phyloP scores from a whole-genome alignment of 2,797 vertebrate genomes.

The Phylloscopus collybita region DNA sequence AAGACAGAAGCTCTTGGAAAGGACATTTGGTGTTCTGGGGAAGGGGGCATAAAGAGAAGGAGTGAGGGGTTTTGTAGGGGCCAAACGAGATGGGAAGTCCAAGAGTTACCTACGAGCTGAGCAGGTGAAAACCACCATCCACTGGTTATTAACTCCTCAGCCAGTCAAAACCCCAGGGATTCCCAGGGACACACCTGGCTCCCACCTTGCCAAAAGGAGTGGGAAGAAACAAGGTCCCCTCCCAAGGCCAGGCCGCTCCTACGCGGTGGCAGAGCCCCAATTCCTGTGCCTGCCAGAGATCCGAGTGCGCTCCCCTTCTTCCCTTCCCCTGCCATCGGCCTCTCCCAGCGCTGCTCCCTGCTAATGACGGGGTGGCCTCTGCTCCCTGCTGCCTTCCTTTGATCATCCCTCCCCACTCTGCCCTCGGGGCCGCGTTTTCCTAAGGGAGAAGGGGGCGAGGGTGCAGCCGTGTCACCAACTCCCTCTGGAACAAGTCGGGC shows the following conservation, averaged over 20 bases:
- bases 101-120: neutral
- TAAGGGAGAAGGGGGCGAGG: slow-evolving; percentile 58
- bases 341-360: neutral
- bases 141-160: neutral
- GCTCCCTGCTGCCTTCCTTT: slow-evolving; percentile 49
- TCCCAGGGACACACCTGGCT: slow-evolving; percentile 63
- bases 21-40: neutral
- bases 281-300: neutral
- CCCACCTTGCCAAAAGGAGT: slow-evolving; percentile 53
- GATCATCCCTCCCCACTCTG: slow-evolving; percentile 62
- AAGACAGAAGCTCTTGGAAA: neutral
- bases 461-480: slow-evolving; percentile 57
- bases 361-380: slow-evolving; percentile 6
- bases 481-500: slow-evolving; percentile 52
- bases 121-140: slow-evolving; percentile 41
- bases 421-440: slow-evolving; percentile 55
- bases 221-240: slow-evolving; percentile 61
- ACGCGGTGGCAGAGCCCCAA: slow-evolving; percentile 20
- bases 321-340: neutral
- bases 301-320: neutral
- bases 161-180: slow-evolving; percentile 38
- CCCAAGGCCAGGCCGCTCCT: slow-evolving; percentile 50
- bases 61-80: neutral
- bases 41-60: neutral
- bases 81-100: neutral